Evolutionary conservation across 2,113 vertebrate species (phyloP).

Genomic region (Tychaedon coryphoeus): DNA sequence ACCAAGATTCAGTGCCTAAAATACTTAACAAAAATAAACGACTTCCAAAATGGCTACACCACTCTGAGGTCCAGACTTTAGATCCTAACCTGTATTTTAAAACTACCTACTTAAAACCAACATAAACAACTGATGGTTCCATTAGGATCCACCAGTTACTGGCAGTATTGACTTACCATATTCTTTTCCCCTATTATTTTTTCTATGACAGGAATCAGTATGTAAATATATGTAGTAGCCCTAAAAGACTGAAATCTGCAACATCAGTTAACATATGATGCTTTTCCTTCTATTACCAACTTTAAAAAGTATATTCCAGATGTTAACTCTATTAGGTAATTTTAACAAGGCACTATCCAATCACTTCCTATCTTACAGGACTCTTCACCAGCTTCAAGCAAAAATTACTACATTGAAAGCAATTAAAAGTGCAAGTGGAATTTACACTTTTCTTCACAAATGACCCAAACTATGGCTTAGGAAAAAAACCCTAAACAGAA

Average conservation of each 20-base stretch:
- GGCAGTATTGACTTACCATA: neutral
- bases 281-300: neutral
- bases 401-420: neutral
- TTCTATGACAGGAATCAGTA: neutral
- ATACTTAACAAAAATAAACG: neutral
- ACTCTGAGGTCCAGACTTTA: neutral
- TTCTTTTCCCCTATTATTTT: neutral
- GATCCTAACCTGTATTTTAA: neutral
- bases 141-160: neutral
- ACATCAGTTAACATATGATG: neutral
- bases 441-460: neutral
- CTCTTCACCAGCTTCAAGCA: neutral
- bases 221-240: neutral
- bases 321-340: neutral
- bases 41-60: neutral
- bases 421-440: neutral
- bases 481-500: neutral
- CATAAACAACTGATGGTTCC: neutral
- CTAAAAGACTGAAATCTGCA: neutral
- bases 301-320: neutral
- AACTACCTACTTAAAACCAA: neutral
- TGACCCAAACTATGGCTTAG: neutral
- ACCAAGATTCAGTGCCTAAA: neutral
- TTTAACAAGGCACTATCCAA: neutral
- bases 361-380: neutral